Evolutionary conservation across 2,888 invertebrate species (phyloP), one percentile per base, ranked within the genome.

Genomic region (Heliconius aoede): DNA sequence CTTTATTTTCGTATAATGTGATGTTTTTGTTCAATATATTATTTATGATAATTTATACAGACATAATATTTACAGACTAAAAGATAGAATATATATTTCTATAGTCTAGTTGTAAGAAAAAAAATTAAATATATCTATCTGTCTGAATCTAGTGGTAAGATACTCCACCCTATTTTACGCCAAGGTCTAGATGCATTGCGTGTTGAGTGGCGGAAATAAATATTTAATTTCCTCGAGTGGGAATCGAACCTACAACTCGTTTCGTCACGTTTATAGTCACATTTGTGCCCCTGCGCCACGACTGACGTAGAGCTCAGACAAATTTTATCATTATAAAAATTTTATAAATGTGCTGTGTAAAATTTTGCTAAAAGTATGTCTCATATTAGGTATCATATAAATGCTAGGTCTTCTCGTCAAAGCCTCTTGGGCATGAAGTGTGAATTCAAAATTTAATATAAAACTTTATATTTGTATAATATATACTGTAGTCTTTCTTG

Each of bases 371-470:
- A 60, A 60, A 7, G n/a, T 30, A 18, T 30, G 1, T 62, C 62
- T 21, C 30, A 62, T 18, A 61, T 61, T 24, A n/a, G 9, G 8
- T 24, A 24, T 11, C 24, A 58, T 28, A 18, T 13, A 61, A 5
- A 28, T 4, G 28, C 30, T 62, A 32, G 21, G 11, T 62, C 11
- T 32, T 32, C 26, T 11, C 11, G 30, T 62, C 30, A 30, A 32
- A 30, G 30, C 9, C 62, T 62, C 62, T 30, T 32, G 62, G 32
- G 32, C 1, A 32, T 32, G 32, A 62, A 21, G 62, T 32, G 30
- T 62, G n/a, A 32, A 32, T 62, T 30, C 3, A 21, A 62, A 62
- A 62, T 62, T 32, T 62, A 62, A 62, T 62, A 62, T 62, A 62
- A 62, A 62, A 30, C 30, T 11, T 36, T 36, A 36, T 62, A 62